These are phyloP conservation scores for Hermaeophaga mercurialis DNA, from an alignment of 2,888 invertebrate species.

Conservation along the genomic window DNA sequence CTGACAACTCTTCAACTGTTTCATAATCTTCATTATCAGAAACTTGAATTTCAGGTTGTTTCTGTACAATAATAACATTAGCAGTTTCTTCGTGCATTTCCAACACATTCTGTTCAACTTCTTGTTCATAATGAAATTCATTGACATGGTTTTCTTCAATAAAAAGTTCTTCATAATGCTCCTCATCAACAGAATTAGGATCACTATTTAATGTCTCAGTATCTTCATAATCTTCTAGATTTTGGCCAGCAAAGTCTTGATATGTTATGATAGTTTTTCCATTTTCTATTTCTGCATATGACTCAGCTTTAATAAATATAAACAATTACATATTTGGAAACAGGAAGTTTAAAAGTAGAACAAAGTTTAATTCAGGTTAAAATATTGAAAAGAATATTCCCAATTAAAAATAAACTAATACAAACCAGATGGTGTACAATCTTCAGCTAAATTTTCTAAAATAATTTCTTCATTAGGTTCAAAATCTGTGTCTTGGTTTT, in stretches of 20 bases:
- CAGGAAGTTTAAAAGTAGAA: too few species aligned
- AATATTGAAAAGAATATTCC: too few species aligned
- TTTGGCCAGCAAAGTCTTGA: conserved; percentile 24
- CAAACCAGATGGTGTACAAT: conserved; percentile 11
- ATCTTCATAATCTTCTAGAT: conserved; percentile 25
- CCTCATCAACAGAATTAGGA: background rate
- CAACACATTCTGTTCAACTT: conserved; percentile 23
- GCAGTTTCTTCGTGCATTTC: conserved; percentile 7
- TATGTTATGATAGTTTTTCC: conserved; percentile 29
- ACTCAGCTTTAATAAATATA: too few species aligned
- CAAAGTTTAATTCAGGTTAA: too few species aligned
- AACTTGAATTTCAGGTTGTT: conserved; percentile 29
- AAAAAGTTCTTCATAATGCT: conserved; percentile 25
- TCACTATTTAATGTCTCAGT: conserved; percentile 6
- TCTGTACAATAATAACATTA: conserved; percentile 13
- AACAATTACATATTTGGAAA: too few species aligned
- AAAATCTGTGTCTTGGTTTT: background rate
- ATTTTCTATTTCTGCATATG: conserved; percentile 19
- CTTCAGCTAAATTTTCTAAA: conserved; percentile 7
- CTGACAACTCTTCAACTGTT: conserved; percentile 48
- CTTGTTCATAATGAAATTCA: conserved; percentile 25
- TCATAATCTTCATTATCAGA: conserved; percentile 48
- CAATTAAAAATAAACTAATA: too few species aligned
- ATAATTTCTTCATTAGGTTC: background rate
- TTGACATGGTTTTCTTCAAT: conserved; percentile 23